Base-by-base conservation (phyloP, 2,797 vertebrate species). In the Cuculus canorus region DNA sequence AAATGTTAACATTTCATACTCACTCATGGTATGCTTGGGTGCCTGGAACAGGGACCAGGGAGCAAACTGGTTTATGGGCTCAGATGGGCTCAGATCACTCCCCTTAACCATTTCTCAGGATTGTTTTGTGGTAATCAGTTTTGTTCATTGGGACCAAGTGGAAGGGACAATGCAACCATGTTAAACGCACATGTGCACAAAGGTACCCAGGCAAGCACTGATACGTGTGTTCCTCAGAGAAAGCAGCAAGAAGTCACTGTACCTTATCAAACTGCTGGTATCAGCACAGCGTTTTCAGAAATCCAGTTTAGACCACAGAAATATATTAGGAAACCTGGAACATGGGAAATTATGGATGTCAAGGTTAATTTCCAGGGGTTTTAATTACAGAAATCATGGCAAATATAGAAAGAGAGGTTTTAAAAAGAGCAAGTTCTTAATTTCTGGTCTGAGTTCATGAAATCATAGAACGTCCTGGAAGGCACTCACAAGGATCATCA, bases 361-460 rank as follows among this genome's bases (percentile, higher is more conserved):
- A 91, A 63, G 77, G 65, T 87, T 95, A 96, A 96, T 97, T 96
- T 95, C 75, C 69, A 70, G 39, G 43, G 43, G 92, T 92, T 83
- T 91, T 92, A 96, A 83, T 95, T 64, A 85, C 7, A 45, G 86
- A 95, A 95, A 89, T 82, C 23, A 11, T 47, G 57, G 61, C 86
- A 92, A 94, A 92, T 70, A 48, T 24, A 48, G 22, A 48, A 48
- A 47, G 9, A 47, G 22, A 48, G 64, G 35, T 70, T 93, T 93
- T 11, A 41, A 80, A 92, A 90, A 80, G 57, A 90, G 39, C 57
- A 83, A 85, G 45, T 86, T 50, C 75, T 90, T 83, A 53, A 84
- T 92, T 95, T 92, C 73, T 91, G 66, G 43, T 94, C 90, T 75
- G 53, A 52, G 30, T 71, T 48, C 47, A 24, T 48, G 21, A 47